phyloP scores from a whole-genome alignment of 2,113 vertebrate species.

The Oophaga pumilio region DNA sequence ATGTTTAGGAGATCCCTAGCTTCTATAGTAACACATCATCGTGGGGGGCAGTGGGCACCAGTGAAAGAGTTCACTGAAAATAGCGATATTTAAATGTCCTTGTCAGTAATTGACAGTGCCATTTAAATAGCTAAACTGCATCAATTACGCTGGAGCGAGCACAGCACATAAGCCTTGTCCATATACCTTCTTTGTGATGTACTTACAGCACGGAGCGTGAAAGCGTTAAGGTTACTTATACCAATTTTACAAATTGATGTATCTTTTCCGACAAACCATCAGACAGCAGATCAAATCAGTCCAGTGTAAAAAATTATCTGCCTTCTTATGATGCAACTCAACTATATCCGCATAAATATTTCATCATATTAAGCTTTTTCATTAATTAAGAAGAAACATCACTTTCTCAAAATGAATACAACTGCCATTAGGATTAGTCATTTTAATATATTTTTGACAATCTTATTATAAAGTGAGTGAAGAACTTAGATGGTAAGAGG shows the following conservation, averaged over 20 bases:
- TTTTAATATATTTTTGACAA: conserved; percentile 52
- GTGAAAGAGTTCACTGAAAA: no score
- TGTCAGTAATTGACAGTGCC: no score
- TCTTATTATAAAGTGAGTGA: conserved; percentile 45
- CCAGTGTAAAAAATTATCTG: neutral
- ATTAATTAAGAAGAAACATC: conserved; percentile 34
- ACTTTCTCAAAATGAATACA: conserved; percentile 32
- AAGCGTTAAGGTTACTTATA: neutral
- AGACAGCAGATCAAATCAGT: neutral
- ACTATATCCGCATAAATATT: conserved; percentile 27
- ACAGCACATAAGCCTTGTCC: no score
- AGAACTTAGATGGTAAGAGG: conserved; percentile 39
- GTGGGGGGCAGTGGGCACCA: no score
- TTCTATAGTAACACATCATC: no score
- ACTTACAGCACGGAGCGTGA: no score
- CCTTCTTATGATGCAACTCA: neutral
- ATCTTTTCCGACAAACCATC: neutral
- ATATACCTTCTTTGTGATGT: no score
- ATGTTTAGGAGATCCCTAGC: no score
- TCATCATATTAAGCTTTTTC: conserved; percentile 36
- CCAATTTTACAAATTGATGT: neutral
- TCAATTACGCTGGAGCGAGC: no score
- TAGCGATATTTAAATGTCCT: no score
- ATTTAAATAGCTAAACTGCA: no score
- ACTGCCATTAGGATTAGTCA: conserved; percentile 16